Percentiles rank a stretch among this genome's conserved stretches.
These are phyloP conservation scores for Diogma glabrata DNA, from an alignment of 2,888 invertebrate species.

Conservation along the genomic window DNA sequence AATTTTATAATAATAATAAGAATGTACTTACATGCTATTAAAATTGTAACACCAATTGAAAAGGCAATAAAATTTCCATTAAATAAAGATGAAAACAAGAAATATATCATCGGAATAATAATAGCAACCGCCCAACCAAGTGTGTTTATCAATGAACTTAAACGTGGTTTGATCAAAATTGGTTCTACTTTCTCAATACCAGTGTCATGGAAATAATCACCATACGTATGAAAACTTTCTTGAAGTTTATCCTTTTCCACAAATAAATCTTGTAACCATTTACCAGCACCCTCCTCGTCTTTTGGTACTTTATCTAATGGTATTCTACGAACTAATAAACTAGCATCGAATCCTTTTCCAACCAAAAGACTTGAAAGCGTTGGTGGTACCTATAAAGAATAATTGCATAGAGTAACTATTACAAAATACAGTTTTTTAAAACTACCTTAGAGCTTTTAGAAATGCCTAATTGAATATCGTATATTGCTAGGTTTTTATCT, in stretches of 20 bases:
- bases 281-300: slow-evolving; percentile 53
- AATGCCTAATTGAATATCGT: slow-evolving; percentile 70
- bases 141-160: slow-evolving; percentile 59
- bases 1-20: too few species aligned
- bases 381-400: slow-evolving; percentile 45
- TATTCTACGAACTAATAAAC: slow-evolving; percentile 69
- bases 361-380: slow-evolving; percentile 65
- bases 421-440: not conserved
- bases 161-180: slow-evolving; percentile 46
- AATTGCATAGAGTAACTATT: too few species aligned
- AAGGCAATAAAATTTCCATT: slow-evolving; percentile 63
- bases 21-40: slow-evolving; percentile 70
- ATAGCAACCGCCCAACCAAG: slow-evolving; percentile 56
- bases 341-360: slow-evolving; percentile 59
- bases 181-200: slow-evolving; percentile 52
- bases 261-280: slow-evolving; percentile 75
- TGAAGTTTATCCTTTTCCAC: slow-evolving; percentile 57
- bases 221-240: slow-evolving; percentile 38
- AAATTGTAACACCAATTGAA: slow-evolving; percentile 54
- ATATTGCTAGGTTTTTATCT: slow-evolving; percentile 69
- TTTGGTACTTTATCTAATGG: slow-evolving; percentile 69
- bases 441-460: slow-evolving; percentile 47
- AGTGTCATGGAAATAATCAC: slow-evolving; percentile 67
- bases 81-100: slow-evolving; percentile 50
- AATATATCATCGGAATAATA: slow-evolving; percentile 60